Conservation (phyloP, 1,140 invertebrate genomes). For the Drosophila kohkoa region DNA sequence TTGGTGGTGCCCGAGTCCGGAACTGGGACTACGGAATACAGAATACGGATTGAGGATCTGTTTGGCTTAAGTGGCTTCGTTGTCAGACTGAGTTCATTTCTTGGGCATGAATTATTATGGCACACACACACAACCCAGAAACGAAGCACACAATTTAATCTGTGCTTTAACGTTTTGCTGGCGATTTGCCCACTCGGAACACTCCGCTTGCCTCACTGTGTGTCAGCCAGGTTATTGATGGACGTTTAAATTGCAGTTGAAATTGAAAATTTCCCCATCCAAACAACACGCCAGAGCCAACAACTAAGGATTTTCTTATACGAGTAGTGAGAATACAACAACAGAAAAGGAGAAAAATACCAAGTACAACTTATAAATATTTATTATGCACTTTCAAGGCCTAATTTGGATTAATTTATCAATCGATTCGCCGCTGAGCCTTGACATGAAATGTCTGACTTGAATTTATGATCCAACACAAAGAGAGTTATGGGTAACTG, state of each 20-base stretch:
- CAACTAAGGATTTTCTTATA: constrained; percentile 18
- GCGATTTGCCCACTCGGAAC: constrained; percentile 15
- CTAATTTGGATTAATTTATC: constrained; percentile 80
- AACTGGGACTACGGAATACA: neutral
- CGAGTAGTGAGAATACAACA: constrained; percentile 26
- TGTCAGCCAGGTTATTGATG: constrained; percentile 55
- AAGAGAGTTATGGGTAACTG: constrained; percentile 9
- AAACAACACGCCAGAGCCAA: constrained; percentile 40
- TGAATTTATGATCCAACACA: constrained; percentile 68
- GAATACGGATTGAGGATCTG: neutral
- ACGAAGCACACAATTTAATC: constrained; percentile 46
- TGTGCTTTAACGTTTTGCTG: constrained; percentile 50
- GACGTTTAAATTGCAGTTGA: constrained; percentile 80
- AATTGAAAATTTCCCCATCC: constrained; percentile 57
- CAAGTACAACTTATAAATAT: constrained; percentile 66
- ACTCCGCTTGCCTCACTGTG: neutral
- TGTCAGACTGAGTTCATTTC: constrained; percentile 63
- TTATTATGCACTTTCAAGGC: constrained; percentile 76
- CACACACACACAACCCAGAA: constrained; percentile 37
- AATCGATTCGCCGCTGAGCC: constrained; percentile 70
- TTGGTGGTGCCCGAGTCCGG: neutral
- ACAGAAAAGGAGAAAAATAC: neutral
- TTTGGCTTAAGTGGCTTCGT: constrained; percentile 80
- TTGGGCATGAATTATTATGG: constrained; percentile 64
- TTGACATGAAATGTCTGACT: constrained; percentile 72